phyloP scores from a whole-genome alignment of 2,888 invertebrate genomes.

The Dolichomitus sp. region DNA sequence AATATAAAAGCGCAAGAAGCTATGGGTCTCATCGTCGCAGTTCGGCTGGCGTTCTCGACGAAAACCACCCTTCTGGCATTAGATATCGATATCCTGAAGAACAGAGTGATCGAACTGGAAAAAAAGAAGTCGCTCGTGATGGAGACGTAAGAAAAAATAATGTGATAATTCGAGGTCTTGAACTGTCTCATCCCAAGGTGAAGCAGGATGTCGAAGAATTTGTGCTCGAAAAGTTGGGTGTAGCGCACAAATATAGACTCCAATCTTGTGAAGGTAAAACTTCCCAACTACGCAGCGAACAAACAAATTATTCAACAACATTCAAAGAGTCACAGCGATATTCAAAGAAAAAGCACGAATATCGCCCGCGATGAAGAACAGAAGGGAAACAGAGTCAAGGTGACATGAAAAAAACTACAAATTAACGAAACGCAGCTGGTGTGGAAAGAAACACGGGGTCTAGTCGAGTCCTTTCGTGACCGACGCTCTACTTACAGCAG shows the following conservation, averaged over 20 bases:
- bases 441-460: background rate
- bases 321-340: background rate
- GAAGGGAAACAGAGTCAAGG: background rate
- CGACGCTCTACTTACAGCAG: background rate
- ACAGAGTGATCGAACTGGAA: background rate
- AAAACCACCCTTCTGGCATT: background rate
- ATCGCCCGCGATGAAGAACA: background rate
- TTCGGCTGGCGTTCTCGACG: background rate
- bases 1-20: background rate
- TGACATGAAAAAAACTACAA: background rate
- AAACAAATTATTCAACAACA: constrained; percentile 2
- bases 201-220: background rate
- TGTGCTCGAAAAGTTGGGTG: background rate
- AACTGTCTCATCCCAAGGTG: background rate
- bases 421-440: background rate
- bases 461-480: background rate
- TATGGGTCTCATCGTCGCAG: background rate
- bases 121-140: background rate
- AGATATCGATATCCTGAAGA: background rate
- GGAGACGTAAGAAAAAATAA: background rate
- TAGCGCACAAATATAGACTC: background rate
- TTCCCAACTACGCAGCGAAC: background rate
- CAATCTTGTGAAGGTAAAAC: background rate
- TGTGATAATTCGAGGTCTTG: background rate
- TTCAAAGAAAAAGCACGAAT: background rate